phyloP scores from a whole-genome alignment of 2,797 vertebrate genomes.

The Pseudomugil gertrudae region DNA sequence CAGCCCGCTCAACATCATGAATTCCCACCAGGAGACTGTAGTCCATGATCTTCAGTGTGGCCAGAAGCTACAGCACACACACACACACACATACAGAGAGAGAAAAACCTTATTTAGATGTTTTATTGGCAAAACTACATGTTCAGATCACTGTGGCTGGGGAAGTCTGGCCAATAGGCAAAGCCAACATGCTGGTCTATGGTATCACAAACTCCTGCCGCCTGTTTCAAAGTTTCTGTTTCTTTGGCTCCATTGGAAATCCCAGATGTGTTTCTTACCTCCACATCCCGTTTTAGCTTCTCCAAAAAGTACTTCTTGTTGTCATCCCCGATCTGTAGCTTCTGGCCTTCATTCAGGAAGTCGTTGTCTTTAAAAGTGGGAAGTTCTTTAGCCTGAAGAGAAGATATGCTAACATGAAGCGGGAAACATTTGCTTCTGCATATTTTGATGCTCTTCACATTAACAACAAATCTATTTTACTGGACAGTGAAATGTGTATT shows the following conservation, averaged over 20 bases:
- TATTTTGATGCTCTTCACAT: not conserved
- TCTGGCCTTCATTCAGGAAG: conserved; percentile 95
- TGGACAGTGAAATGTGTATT: not conserved
- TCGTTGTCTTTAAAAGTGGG: conserved; percentile 97
- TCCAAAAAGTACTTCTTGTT: conserved; percentile 95
- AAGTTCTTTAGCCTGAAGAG: conserved; percentile 90
- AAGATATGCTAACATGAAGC: not conserved
- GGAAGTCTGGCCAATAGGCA: too few relatives aligned
- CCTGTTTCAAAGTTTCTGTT: too few relatives aligned
- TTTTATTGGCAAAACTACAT: too few relatives aligned
- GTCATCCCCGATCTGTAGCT: conserved; percentile 92
- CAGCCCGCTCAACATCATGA: conserved; percentile 91
- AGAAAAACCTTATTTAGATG: too few relatives aligned
- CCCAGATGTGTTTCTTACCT: conserved; percentile 75
- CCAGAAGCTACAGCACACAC: conserved; percentile 84
- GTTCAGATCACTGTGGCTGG: too few relatives aligned
- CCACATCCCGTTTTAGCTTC: conserved; percentile 92
- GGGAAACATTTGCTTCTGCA: not conserved
- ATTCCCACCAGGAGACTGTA: conserved; percentile 94
- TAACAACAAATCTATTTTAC: conserved; percentile 2
- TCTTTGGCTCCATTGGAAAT: too few relatives aligned
- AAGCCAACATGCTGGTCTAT: too few relatives aligned
- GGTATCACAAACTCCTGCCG: too few relatives aligned
- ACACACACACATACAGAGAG: not conserved
- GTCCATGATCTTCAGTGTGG: conserved; percentile 96